Evolutionary conservation across 2,888 invertebrate species (phyloP).

Genomic region (Stegana nigrithorax): DNA sequence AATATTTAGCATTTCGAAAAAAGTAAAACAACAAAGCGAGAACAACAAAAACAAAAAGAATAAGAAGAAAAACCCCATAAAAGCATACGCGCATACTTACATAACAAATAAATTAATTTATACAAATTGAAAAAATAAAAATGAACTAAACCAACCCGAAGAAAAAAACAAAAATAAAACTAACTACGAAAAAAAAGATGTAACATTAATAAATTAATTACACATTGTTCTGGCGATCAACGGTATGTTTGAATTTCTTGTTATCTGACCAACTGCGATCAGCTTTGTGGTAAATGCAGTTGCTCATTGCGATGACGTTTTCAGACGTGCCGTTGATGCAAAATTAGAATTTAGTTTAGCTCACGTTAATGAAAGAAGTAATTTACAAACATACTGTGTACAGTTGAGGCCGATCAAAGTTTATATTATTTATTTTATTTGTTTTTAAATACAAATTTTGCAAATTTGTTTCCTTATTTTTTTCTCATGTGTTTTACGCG

Average conservation of each 20-base stretch:
- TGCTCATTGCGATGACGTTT: conserved; percentile 33
- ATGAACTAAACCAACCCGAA: conserved; percentile 9
- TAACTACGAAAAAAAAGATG: conserved; percentile 21
- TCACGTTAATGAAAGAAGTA: conserved; percentile 26
- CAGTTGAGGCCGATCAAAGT: neutral
- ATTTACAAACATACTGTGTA: neutral
- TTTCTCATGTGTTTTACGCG: too few relatives aligned
- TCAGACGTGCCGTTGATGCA: conserved; percentile 31
- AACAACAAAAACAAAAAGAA: neutral
- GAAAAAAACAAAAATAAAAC: neutral
- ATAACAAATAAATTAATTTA: conserved; percentile 11
- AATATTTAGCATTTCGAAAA: conserved; percentile 32
- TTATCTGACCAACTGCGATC: too few relatives aligned
- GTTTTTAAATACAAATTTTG: too few relatives aligned
- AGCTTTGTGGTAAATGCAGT: too few relatives aligned
- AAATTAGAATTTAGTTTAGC: conserved; percentile 26
- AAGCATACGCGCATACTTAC: conserved; percentile 13
- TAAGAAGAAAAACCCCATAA: conserved; percentile 20
- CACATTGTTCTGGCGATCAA: too few relatives aligned
- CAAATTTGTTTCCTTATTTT: too few relatives aligned
- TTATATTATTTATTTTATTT: too few relatives aligned
- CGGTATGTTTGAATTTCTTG: too few relatives aligned
- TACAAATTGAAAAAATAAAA: conserved; percentile 19
- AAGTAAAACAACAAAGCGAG: neutral
- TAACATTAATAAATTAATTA: too few relatives aligned